These are phyloP conservation scores for Saguinus midas DNA, from an alignment of 2,113 vertebrate species.

Conservation along the genomic window DNA sequence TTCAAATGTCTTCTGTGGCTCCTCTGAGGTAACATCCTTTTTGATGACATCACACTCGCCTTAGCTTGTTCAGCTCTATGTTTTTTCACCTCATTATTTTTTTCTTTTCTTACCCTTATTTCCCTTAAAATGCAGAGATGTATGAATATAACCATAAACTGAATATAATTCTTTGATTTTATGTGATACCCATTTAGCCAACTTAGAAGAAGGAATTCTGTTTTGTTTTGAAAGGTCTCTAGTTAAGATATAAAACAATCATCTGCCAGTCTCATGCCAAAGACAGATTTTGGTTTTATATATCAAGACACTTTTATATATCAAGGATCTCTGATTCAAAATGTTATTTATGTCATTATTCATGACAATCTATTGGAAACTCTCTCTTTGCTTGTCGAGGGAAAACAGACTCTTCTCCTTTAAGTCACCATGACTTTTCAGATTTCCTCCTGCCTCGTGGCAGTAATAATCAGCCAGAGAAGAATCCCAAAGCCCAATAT, in stretches of 20 bases:
- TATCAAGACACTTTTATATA: neutral
- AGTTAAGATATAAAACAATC: slow-evolving; percentile 9
- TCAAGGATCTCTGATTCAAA: slow-evolving; percentile 18
- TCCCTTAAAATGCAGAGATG: neutral
- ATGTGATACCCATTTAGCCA: neutral
- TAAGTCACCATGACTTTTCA: neutral
- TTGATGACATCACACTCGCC: neutral
- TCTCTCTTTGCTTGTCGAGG: neutral
- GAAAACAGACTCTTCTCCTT: neutral
- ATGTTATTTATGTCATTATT: neutral
- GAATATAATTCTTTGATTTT: neutral
- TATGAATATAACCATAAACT: neutral
- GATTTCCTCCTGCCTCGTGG: neutral
- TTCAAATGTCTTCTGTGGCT: neutral
- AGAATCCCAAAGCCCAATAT: neutral
- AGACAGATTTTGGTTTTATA: neutral
- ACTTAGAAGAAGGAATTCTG: neutral
- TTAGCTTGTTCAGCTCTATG: neutral
- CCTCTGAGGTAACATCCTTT: neutral
- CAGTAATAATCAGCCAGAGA: neutral
- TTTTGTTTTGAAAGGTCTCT: slow-evolving; percentile 30
- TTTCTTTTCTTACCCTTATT: neutral
- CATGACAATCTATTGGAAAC: slow-evolving; percentile 11
- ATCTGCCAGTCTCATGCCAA: neutral
- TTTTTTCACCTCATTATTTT: neutral